Evolutionary conservation across 2,888 invertebrate species (phyloP).

Genomic region (Drepanosiphum platanoidis): DNA sequence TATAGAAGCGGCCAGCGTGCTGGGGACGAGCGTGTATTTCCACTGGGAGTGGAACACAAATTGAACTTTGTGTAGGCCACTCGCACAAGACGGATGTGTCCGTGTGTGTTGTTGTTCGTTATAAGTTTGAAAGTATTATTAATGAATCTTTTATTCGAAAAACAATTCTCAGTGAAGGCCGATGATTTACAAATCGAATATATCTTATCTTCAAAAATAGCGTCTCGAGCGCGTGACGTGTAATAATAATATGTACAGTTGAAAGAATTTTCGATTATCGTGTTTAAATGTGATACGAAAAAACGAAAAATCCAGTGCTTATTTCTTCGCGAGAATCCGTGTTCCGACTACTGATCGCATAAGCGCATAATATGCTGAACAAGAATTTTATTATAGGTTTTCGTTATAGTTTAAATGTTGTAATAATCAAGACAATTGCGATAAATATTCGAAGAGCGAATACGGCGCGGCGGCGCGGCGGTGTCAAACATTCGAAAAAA

Average conservation of each 20-base stretch:
- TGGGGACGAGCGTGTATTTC: not conserved
- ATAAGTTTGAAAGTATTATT: not conserved
- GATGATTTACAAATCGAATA: not conserved
- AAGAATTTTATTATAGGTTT: too few species aligned
- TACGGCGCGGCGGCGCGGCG: too few species aligned
- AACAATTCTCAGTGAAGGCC: not conserved
- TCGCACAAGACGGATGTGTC: not conserved
- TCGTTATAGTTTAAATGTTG: too few species aligned
- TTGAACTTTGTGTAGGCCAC: not conserved
- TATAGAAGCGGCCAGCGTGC: not conserved
- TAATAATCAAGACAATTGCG: not conserved
- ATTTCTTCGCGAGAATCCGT: too few species aligned
- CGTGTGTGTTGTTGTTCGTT: not conserved
- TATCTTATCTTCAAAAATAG: not conserved
- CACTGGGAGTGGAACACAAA: not conserved
- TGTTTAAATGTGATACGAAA: too few species aligned
- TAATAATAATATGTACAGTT: too few species aligned
- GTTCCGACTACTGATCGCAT: too few species aligned
- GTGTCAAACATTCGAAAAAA: too few species aligned
- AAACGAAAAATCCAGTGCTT: too few species aligned
- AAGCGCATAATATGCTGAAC: too few species aligned
- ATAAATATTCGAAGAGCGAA: not conserved
- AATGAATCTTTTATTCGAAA: not conserved
- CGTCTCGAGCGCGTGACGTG: not conserved
- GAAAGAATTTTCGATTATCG: too few species aligned